Conservation (phyloP, 2,797 vertebrate species). For the Macropus fuliginosus region DNA sequence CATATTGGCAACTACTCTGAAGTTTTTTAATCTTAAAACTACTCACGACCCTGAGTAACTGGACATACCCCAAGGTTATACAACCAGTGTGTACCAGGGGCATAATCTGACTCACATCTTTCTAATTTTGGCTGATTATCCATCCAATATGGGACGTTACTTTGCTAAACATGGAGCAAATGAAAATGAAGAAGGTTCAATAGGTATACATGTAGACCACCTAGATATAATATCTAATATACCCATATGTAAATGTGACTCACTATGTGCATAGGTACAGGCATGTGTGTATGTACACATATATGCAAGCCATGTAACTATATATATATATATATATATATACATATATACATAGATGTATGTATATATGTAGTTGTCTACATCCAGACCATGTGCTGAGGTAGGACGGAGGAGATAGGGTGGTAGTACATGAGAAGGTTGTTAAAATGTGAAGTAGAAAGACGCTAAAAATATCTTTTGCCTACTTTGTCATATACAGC, state of each 20-base stretch:
- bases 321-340: background rate
- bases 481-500: background rate
- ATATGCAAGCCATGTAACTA: background rate
- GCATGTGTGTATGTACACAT: background rate
- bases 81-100: background rate
- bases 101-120: background rate
- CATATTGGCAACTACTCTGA: background rate
- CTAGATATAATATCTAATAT: background rate
- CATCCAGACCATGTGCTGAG: background rate
- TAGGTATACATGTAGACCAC: background rate
- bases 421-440: background rate
- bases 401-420: background rate
- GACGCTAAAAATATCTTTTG: background rate
- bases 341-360: background rate
- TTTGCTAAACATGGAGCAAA: background rate
- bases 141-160: too few relatives aligned
- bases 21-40: background rate
- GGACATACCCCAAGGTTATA: background rate
- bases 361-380: background rate
- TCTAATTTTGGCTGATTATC: background rate
- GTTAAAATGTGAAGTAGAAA: background rate
- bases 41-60: background rate
- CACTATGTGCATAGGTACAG: background rate
- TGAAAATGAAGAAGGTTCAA: background rate
- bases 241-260: background rate